Base-by-base conservation (phyloP, 2,888 invertebrate genomes). In the Protophormia terraenovae region DNA sequence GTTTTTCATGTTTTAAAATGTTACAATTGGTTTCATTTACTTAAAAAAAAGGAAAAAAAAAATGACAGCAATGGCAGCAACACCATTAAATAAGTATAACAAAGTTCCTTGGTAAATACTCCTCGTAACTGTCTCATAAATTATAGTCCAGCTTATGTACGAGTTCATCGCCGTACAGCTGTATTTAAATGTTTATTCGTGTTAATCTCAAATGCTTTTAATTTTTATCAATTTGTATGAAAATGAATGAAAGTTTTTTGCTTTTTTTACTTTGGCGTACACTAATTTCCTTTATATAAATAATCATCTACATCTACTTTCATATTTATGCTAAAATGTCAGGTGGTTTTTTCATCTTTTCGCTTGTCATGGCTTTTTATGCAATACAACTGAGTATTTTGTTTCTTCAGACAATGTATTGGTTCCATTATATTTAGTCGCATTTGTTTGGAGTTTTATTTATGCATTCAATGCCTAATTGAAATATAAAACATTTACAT, bases 171-270 rank as follows among this genome's bases (percentile, higher is more conserved):
- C n/a, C 14, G 27, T 41, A 53, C 60, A 73, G 72, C 67, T 69
- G 72, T 62, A 67, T 60, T 78, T 62, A 78, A 83, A 77, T 77
- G 76, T 55, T 83, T 77, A 41, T 55, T 73, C 45, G 29, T 45
- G 64, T 83, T 78, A 60, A 78, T 78, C 72, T 79, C 62, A 69
- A 76, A 75, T 62, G 79, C 79, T 84, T 79, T 79, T 79, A 84
- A 55, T 69, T 38, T 69, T 79, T 78, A 83, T 75, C 62, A 84
- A 79, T 55, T 72, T 71, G 73, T 35, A 62, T 83, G 64, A 27
- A 75, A 79, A 64, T 79, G 69, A 38, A 38, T 35, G 55, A 64
- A 66, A 80, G 72, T 35, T 58, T 47, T 66, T 55, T 45, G 72
- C 45, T 58, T 47, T 66, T 55, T 45, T 47, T 53, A 19, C n/a